phyloP scores from a whole-genome alignment of 53 echinoderm and acorn worm genomes.

The Apostichopus leukothele region DNA sequence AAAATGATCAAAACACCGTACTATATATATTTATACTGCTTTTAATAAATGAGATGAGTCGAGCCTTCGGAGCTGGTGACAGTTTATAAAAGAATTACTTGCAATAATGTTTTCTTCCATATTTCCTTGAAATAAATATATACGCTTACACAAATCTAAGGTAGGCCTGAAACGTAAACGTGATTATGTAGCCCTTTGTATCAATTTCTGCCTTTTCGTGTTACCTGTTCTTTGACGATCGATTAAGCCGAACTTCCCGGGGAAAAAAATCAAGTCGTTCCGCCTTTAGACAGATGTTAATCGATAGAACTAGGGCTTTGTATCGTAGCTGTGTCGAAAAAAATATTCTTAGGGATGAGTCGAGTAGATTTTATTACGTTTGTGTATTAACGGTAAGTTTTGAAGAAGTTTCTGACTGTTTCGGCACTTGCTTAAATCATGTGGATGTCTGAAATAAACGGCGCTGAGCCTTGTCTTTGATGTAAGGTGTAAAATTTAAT shows the following conservation, averaged over 20 bases:
- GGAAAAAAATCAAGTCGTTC: background rate
- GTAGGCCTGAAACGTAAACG: too few species aligned
- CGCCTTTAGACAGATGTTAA: slow-evolving; percentile 5
- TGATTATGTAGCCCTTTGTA: too few species aligned
- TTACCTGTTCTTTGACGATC: background rate
- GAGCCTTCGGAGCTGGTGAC: background rate
- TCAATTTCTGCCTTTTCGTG: background rate
- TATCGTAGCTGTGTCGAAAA: background rate
- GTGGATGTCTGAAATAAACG: too few species aligned
- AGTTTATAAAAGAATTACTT: background rate
- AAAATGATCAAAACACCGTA: too few species aligned
- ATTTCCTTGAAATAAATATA: background rate
- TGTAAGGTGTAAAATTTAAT: too few species aligned
- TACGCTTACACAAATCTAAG: too few species aligned
- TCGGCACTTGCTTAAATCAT: too few species aligned
- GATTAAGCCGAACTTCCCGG: slow-evolving; percentile 39
- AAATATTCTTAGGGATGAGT: background rate
- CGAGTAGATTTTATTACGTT: background rate
- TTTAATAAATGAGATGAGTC: too few species aligned
- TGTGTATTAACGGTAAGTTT: background rate
- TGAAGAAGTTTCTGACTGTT: background rate
- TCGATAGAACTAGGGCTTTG: background rate
- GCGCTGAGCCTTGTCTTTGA: too few species aligned
- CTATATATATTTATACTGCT: too few species aligned
- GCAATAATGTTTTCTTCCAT: background rate